Evolutionary conservation across 2,888 invertebrate species (phyloP).

Genomic region (Parascotia fuliginaria): DNA sequence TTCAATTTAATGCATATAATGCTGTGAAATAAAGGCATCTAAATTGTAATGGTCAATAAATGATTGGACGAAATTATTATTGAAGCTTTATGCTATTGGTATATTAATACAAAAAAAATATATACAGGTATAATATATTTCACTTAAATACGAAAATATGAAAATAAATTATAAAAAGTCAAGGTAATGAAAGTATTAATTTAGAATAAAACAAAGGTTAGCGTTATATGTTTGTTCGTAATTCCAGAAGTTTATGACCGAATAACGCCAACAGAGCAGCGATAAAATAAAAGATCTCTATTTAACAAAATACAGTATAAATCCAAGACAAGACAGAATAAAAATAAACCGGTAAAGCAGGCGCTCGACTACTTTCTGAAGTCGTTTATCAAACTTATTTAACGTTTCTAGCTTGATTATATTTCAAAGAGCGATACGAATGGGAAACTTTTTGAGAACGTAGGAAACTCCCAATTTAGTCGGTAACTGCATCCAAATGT

Average conservation of each 20-base stretch:
- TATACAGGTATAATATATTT: too few species aligned
- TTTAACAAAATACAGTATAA: constrained; percentile 37
- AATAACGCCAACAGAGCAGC: constrained; percentile 11
- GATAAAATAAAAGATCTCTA: constrained; percentile 24
- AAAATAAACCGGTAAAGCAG: constrained; percentile 42
- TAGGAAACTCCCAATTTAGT: constrained; percentile 75
- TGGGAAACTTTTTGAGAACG: constrained; percentile 61
- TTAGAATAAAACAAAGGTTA: not conserved
- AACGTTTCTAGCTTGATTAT: constrained; percentile 58
- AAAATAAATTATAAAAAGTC: not conserved
- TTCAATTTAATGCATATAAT: too few species aligned
- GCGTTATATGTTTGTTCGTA: not conserved
- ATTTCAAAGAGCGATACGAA: constrained; percentile 46
- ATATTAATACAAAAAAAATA: too few species aligned
- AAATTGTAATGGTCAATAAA: too few species aligned
- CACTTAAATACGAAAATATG: too few species aligned
- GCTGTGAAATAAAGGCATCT: too few species aligned
- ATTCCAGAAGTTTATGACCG: not conserved
- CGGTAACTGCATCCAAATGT: constrained; percentile 80
- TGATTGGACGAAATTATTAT: too few species aligned
- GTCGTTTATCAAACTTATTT: constrained; percentile 49
- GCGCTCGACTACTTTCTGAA: constrained; percentile 44
- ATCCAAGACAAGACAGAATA: constrained; percentile 29
- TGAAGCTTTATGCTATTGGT: too few species aligned
- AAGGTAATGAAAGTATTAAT: not conserved